phyloP scores from a whole-genome alignment of 2,888 invertebrate species.

The Eilema depressum region DNA sequence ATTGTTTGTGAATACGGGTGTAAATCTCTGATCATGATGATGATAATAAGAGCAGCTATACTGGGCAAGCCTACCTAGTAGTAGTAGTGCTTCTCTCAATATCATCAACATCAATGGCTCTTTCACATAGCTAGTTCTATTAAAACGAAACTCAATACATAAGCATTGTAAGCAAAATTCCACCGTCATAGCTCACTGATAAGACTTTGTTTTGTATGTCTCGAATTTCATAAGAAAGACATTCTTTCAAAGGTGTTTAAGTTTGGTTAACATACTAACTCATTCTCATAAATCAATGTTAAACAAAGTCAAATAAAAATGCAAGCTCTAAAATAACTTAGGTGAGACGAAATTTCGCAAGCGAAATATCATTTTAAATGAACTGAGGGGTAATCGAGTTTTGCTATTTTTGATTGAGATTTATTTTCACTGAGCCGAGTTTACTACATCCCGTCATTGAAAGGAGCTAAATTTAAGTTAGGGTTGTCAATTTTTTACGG shows the following conservation, averaged over 20 bases:
- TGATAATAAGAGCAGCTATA: neutral
- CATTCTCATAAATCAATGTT: neutral
- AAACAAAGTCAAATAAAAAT: neutral
- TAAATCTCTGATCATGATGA: too few species aligned
- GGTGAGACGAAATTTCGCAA: too few species aligned
- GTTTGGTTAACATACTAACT: neutral
- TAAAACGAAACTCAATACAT: neutral
- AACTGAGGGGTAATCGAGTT: too few species aligned
- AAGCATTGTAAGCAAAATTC: constrained; percentile 4
- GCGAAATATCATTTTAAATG: too few species aligned
- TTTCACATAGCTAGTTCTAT: neutral
- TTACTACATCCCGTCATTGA: too few species aligned
- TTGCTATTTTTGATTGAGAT: too few species aligned
- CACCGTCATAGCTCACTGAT: neutral
- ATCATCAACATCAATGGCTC: too few species aligned
- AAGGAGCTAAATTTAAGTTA: neutral
- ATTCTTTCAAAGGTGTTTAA: constrained; percentile 4
- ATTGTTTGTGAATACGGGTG: too few species aligned
- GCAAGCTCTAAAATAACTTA: neutral
- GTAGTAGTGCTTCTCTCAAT: too few species aligned
- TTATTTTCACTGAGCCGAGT: too few species aligned
- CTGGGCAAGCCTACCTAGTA: neutral
- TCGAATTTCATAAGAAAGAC: constrained; percentile 10
- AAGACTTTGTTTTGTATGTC: neutral
- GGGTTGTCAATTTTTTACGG: neutral